phyloP scores from a whole-genome alignment of 2,888 invertebrate genomes.

The Temnothorax ravouxi region DNA sequence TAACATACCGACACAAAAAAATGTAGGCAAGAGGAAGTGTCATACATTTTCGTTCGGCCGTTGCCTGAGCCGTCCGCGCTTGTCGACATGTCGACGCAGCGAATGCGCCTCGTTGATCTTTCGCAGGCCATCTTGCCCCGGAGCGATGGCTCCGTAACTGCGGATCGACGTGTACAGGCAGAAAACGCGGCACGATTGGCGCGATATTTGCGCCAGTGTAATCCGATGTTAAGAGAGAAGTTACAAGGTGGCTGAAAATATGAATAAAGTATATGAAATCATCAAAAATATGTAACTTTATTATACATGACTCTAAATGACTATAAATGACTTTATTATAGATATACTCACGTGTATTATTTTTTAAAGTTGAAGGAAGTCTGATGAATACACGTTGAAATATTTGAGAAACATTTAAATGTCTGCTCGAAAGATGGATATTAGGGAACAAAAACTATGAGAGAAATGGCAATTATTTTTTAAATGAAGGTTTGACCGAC shows the following conservation, averaged over 20 bases:
- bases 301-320: background rate
- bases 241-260: background rate
- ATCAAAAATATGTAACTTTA: background rate
- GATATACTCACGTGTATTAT: background rate
- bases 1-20: slow-evolving; percentile 65
- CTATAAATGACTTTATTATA: too few relatives aligned
- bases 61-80: slow-evolving; percentile 31
- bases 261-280: background rate
- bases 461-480: background rate
- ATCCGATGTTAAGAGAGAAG: background rate
- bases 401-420: background rate
- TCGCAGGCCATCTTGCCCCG: slow-evolving; percentile 26
- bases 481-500: background rate
- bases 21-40: slow-evolving; percentile 52
- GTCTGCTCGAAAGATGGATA: background rate
- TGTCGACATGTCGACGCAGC: slow-evolving; percentile 15
- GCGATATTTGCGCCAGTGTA: background rate
- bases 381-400: background rate
- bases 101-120: slow-evolving; percentile 44
- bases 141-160: slow-evolving; percentile 26
- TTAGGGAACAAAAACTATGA: background rate
- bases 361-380: background rate
- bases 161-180: background rate
- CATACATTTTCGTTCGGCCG: slow-evolving; percentile 53
- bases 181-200: background rate